Base-by-base conservation (phyloP, 2,113 vertebrate species). In the Catharus minimus region DNA sequence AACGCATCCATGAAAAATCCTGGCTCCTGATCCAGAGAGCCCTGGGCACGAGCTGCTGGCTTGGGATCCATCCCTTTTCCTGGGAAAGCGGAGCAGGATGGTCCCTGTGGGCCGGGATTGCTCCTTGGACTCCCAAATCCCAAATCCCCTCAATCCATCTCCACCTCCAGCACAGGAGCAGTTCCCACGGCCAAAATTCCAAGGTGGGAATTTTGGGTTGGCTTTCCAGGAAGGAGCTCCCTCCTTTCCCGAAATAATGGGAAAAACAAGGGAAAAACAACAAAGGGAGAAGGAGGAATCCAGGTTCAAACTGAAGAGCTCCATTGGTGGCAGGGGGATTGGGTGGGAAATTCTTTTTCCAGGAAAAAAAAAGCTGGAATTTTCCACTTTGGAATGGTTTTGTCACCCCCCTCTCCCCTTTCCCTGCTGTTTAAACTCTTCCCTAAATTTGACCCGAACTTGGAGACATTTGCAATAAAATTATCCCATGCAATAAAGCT, bases 361-460 rank as follows among this genome's bases (percentile, higher is more conserved):
- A 0, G 26, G 5, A 5, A 27, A 27, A 41, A 41, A n/a, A 43
- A 23, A 0, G 16, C 13, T 1, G 0, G 38, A 49, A 30, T 13
- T 28, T 69, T 49, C 26, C 46, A 3, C 72, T 53, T 3, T 1
- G 49, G 43, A 50, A 30, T 33, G 64, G 32, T 52, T 55, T 41
- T 21, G 38, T 10, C 43, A 13, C 1, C 1, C 53, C 60, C 55
- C n/a, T 66, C 33, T 85, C 32, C 10, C 10, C 11, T 81, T 50
- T 44, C 15, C 16, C 26, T 32, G 28, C 22, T 3, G 0, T 19
- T 57, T n/a, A 11, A 81, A 44, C 33, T 13, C 15, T 22, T 69
- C 65, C 88, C 20, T 5, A 4, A 27, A n/a, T 33, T 39, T 17
- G 4, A 26, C 8, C 39, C 0, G 0, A n/a, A 30, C 4, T 30